These are phyloP conservation scores for Drosophila pseudotalamancana DNA, from an alignment of 2,888 invertebrate genomes.

Conservation along the genomic window DNA sequence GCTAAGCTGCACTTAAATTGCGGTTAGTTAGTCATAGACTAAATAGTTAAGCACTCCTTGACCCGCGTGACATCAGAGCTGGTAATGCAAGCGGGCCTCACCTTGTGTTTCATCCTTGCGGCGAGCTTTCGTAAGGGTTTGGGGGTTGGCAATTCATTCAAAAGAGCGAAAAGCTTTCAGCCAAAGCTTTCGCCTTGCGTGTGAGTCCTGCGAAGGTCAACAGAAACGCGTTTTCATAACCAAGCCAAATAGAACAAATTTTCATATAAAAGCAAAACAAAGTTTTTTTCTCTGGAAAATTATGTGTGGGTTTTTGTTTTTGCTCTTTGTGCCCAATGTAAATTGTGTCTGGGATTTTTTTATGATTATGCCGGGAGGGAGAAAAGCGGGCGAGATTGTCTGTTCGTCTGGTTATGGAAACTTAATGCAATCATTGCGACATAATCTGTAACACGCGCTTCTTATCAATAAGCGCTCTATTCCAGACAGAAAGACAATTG, in stretches of 20 bases:
- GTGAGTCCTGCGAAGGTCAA: slow-evolving; percentile 63
- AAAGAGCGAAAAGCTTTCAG: slow-evolving; percentile 29
- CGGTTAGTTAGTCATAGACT: slow-evolving; percentile 5
- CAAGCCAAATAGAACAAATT: slow-evolving; percentile 27
- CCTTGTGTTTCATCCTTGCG: slow-evolving; percentile 44
- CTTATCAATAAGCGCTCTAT: slow-evolving; percentile 32
- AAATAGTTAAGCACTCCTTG: slow-evolving; percentile 47
- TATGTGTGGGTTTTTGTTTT: slow-evolving; percentile 2
- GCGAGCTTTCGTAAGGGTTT: slow-evolving; percentile 45
- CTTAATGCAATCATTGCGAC: slow-evolving; percentile 52
- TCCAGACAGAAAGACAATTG: neutral
- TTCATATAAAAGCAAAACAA: slow-evolving; percentile 34
- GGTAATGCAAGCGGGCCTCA: slow-evolving; percentile 12
- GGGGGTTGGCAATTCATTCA: slow-evolving; percentile 47
- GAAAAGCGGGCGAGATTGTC: neutral
- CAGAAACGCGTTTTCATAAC: slow-evolving; percentile 4
- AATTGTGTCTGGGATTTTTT: slow-evolving; percentile 1
- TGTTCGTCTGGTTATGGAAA: slow-evolving; percentile 24
- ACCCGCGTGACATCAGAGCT: slow-evolving; percentile 39
- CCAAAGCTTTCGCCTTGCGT: slow-evolving; percentile 45
- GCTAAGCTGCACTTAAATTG: neutral
- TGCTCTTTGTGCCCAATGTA: too few relatives aligned
- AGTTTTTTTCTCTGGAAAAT: slow-evolving; percentile 17
- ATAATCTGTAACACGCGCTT: slow-evolving; percentile 29
- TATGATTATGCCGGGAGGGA: slow-evolving; percentile 22